phyloP scores from a whole-genome alignment of 2,888 invertebrate species.

The Allacma fusca region DNA sequence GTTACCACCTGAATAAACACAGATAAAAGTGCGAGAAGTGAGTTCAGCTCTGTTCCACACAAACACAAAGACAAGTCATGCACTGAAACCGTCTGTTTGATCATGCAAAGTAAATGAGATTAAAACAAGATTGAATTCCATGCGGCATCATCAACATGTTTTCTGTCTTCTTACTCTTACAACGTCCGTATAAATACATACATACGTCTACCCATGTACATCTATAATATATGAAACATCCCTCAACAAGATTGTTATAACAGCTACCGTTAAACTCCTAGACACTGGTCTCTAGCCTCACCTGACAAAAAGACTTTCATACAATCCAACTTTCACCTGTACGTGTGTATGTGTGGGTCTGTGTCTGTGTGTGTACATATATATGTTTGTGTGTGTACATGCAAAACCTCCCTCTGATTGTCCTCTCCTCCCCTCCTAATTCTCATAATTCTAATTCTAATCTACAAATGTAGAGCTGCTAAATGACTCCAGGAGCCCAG shows the following conservation, averaged over 20 bases:
- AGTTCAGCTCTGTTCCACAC: slow-evolving; percentile 20
- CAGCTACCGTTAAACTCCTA: slow-evolving; percentile 19
- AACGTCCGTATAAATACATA: background rate
- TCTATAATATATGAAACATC: background rate
- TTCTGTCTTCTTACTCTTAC: slow-evolving; percentile 16
- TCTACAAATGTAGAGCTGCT: no score
- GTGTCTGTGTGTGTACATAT: no score
- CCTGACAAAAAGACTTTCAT: slow-evolving; percentile 13
- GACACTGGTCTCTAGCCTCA: slow-evolving; percentile 10
- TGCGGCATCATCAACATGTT: slow-evolving; percentile 39
- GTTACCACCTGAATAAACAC: slow-evolving; percentile 61
- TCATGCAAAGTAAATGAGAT: slow-evolving; percentile 62
- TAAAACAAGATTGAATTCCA: slow-evolving; percentile 57
- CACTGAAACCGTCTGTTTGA: slow-evolving; percentile 56
- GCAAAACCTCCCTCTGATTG: no score
- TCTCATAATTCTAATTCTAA: no score
- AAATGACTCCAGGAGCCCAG: no score
- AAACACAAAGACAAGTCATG: slow-evolving; percentile 34
- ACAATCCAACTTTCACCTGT: background rate
- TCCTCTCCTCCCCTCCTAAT: no score
- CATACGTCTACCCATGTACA: background rate
- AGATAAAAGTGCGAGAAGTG: slow-evolving; percentile 57
- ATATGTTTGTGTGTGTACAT: no score
- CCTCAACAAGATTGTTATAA: background rate
- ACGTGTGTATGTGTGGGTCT: no score